Percentiles rank a stretch among this genome's conserved stretches.
phyloP scores from a whole-genome alignment of 2,797 vertebrate species.

The Macropus fuliginosus region DNA sequence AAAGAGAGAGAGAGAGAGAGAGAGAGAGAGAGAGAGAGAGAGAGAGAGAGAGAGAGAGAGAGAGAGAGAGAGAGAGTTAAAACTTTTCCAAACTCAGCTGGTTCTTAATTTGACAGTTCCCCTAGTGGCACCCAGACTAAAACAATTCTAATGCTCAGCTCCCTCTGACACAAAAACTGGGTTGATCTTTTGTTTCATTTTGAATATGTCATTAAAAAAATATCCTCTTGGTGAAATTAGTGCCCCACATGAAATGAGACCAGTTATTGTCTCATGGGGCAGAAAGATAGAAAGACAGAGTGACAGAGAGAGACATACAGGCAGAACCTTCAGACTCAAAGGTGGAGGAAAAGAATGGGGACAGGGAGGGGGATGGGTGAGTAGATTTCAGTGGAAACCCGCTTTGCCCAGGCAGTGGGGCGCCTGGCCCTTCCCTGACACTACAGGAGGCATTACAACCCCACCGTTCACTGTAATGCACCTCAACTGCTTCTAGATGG shows the following conservation, averaged over 20 bases:
- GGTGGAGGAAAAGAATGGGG: not conserved
- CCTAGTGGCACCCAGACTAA: not conserved
- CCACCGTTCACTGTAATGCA: accelerated
- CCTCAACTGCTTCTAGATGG: accelerated
- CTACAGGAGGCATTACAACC: not conserved
- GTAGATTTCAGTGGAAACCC: not conserved
- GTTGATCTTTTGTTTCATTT: not conserved
- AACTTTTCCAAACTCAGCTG: not conserved
- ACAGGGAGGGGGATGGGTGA: not conserved
- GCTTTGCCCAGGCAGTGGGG: not conserved
- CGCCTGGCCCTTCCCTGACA: not conserved
- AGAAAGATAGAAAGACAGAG: not conserved
- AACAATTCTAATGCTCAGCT: not conserved
- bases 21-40: not conserved
- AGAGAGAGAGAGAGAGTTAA: not conserved
- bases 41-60: not conserved
- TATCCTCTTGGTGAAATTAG: not conserved
- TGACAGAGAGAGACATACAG: not conserved
- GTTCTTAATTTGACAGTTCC: not conserved
- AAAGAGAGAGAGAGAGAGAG: not conserved
- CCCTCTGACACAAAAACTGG: not conserved
- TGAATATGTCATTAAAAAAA: not conserved
- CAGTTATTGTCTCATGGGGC: not conserved
- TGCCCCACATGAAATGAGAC: not conserved
- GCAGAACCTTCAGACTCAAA: not conserved